These are phyloP conservation scores for Mus pahari DNA, from an alignment of 2,113 vertebrate genomes.

Conservation along the genomic window DNA sequence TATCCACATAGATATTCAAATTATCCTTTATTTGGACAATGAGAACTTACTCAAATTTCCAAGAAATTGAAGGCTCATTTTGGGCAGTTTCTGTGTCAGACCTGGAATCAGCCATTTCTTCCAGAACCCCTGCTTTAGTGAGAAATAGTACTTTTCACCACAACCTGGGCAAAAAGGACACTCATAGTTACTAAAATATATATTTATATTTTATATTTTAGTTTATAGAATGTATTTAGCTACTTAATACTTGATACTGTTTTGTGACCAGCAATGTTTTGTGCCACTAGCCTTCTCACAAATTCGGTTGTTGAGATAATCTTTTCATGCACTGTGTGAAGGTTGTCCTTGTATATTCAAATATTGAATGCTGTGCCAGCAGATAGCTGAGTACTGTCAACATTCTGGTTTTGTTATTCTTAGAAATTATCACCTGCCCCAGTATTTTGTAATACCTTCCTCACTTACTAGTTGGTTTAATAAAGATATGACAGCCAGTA, in stretches of 20 bases:
- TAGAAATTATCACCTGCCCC: no score
- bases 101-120: not conserved
- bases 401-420: no score
- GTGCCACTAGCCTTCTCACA: conserved; percentile 31
- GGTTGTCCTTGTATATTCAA: no score
- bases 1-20: not conserved
- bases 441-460: no score
- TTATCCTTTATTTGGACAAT: conserved; percentile 1
- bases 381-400: no score
- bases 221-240: conserved; percentile 41
- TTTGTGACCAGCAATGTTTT: not conserved
- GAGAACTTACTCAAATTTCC: conserved; percentile 1
- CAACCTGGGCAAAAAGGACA: not conserved
- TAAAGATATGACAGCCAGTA: no score
- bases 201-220: no score
- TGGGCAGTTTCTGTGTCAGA: not conserved
- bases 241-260: not conserved
- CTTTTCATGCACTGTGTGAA: no score
- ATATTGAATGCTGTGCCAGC: no score
- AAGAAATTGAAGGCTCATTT: conserved; percentile 46
- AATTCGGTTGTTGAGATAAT: not conserved
- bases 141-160: not conserved
- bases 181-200: not conserved
- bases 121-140: not conserved
- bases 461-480: no score